These are phyloP conservation scores for Hestina assimilis DNA, from an alignment of 1,140 invertebrate genomes.

Conservation along the genomic window DNA sequence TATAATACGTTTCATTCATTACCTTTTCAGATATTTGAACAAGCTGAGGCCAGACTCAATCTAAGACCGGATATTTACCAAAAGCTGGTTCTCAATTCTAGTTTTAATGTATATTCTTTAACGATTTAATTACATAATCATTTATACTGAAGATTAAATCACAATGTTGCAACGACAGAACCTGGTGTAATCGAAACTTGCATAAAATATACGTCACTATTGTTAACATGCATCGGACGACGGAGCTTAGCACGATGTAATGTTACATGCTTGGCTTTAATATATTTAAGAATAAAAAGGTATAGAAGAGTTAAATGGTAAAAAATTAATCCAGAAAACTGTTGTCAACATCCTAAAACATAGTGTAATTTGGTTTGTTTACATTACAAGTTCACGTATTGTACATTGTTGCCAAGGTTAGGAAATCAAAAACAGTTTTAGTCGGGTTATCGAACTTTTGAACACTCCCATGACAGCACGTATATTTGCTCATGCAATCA, in stretches of 20 bases:
- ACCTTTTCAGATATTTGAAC: constrained; percentile 17
- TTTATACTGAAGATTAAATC: constrained; percentile 25
- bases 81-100: constrained; percentile 19
- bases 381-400: background rate
- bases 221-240: constrained; percentile 28
- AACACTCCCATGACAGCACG: constrained; percentile 38
- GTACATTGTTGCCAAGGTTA: constrained; percentile 25
- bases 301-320: background rate
- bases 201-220: constrained; percentile 20
- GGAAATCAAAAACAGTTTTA: constrained; percentile 29
- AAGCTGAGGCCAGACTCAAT: constrained; percentile 25
- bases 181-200: constrained; percentile 25
- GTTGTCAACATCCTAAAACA: background rate
- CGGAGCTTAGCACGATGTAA: constrained; percentile 23
- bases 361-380: background rate
- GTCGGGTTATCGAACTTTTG: constrained; percentile 47
- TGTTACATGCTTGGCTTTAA: constrained; percentile 15
- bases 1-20: background rate
- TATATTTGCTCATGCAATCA: constrained; percentile 62
- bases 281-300: background rate
- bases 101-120: constrained; percentile 10
- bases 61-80: constrained; percentile 19
- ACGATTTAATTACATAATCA: constrained; percentile 17
- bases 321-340: no score
- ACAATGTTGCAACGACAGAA: constrained; percentile 16